Conservation (phyloP, 2,113 vertebrate genomes). For the Rhineura floridana region DNA sequence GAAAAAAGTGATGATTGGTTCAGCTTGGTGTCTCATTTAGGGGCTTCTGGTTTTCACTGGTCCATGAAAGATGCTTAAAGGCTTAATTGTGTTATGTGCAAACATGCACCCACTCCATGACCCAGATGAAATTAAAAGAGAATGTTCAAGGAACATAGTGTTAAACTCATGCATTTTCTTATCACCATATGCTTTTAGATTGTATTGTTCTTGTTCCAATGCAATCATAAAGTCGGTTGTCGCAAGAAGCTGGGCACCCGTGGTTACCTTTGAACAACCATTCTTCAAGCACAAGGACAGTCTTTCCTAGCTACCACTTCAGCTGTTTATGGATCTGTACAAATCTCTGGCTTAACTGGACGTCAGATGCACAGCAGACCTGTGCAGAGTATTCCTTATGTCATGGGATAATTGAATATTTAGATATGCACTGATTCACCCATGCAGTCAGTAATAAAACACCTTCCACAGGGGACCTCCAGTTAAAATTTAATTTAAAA, state of each 20-base stretch:
- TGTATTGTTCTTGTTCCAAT: slow-evolving; percentile 3
- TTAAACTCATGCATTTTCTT: neutral
- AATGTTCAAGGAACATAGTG: neutral
- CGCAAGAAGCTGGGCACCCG: neutral
- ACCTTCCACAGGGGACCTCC: neutral
- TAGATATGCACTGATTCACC: neutral
- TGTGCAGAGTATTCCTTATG: neutral
- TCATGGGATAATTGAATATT: neutral
- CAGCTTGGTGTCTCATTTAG: neutral
- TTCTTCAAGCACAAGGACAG: neutral
- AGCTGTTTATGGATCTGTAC: neutral
- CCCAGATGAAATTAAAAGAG: neutral
- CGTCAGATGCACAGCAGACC: neutral
- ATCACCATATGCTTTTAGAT: neutral
- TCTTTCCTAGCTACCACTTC: neutral
- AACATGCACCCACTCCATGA: neutral
- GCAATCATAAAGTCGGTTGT: neutral
- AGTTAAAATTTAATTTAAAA: slow-evolving; percentile 13
- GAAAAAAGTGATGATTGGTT: neutral
- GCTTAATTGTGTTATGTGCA: neutral
- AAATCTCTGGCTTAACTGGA: neutral
- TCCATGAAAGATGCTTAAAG: neutral
- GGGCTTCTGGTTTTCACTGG: neutral
- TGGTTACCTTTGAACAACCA: neutral
- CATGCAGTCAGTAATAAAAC: neutral